Base-by-base conservation (phyloP, 2,888 invertebrate species). In the Cephus rjabovi region DNA sequence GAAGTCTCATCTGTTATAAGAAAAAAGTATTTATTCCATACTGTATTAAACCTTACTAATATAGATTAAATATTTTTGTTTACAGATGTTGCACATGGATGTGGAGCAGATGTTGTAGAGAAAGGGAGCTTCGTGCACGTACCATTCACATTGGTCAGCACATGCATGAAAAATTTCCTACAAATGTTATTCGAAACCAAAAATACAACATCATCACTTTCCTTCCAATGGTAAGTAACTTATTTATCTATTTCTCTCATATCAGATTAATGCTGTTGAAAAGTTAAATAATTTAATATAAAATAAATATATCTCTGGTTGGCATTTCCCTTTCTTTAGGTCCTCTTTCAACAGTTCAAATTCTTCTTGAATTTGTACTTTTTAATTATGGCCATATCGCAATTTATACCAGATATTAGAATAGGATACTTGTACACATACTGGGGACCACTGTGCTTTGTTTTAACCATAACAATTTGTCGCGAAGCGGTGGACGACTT, bases 301-400 rank as follows among this genome's bases (percentile, higher is more conserved):
- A 73, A 34, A 37, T 56, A n/a, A 73, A 69, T 15, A 34, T 31
- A 23, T 73, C 12, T 79, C 40, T 74, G 56, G 23, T 73, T 78
- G 4, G 4, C 11, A 69, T 30, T 23, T 37, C 11, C 0, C 33
- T 69, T 83, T 75, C 92, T 92, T 70, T 89, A 95, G 95, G 99
- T 99, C 80, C 94, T 99, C 82, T 99, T 96, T 93, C 98, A 99
- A 92, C 99, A 99, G 93, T 99, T 99, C 93, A 97, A 98, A 87
- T 99, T 99, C 93, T 99, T 99, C 92, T 94, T 99, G 84, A 99
- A 99, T 93, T 93, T 99, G 79, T 99, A 99, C 92, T 99, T 99
- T 93, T 93, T 99, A 84, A 94, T 99, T 79, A 99, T 99, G 99
- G 99, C 99, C 0, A 93, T 97, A 77, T 98, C 98, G 88, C 99